A percentile compares a stretch with the other conserved stretches of the same genome.
Evolutionary conservation across 2,113 vertebrate species (phyloP).

Genomic region (Dissostichus mawsoni): DNA sequence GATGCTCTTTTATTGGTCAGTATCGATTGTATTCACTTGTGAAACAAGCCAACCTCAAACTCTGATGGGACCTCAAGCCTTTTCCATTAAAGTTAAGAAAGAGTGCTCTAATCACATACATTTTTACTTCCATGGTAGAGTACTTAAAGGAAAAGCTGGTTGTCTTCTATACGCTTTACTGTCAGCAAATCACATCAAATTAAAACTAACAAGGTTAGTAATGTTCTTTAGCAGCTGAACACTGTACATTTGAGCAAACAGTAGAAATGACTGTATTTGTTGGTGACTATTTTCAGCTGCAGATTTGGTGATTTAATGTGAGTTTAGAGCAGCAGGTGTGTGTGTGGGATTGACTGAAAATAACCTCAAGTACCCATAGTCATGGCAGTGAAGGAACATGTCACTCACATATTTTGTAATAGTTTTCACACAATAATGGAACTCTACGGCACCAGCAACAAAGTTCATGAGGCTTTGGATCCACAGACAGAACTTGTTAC

Average conservation of each 20-base stretch:
- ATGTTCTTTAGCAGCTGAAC: background rate
- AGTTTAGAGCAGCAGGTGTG: conserved; percentile 10
- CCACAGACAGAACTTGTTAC: background rate
- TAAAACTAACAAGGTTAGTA: background rate
- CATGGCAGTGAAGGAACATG: background rate
- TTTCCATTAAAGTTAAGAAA: too few species aligned
- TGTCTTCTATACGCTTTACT: background rate
- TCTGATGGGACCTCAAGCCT: background rate
- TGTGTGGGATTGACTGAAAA: conserved; percentile 1
- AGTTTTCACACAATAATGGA: background rate
- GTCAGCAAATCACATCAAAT: background rate
- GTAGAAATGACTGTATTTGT: background rate
- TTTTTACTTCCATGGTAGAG: too few species aligned
- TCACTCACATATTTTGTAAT: background rate
- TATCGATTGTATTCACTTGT: background rate
- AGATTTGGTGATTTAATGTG: background rate
- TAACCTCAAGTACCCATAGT: conserved; percentile 1
- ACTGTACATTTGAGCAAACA: background rate
- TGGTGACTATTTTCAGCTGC: conserved; percentile 1
- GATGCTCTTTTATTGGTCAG: background rate
- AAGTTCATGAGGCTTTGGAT: background rate
- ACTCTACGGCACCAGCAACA: background rate
- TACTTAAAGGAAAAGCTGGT: background rate
- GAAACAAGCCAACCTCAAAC: background rate
- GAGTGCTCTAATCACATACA: too few species aligned